These are phyloP conservation scores for Drosophila kanekoi DNA, from an alignment of 2,888 invertebrate species.

Conservation along the genomic window DNA sequence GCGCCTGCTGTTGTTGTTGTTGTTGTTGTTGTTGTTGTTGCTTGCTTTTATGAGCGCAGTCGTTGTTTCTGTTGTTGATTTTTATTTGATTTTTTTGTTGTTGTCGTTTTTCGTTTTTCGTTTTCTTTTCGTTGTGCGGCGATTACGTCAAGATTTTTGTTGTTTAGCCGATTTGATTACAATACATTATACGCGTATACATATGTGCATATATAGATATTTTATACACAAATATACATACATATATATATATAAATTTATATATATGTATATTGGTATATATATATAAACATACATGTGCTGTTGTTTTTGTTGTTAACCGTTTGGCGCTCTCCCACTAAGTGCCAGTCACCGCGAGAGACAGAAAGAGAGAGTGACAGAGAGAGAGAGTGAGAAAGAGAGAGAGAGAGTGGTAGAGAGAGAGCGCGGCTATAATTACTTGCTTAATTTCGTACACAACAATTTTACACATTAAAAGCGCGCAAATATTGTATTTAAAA, in stretches of 20 bases:
- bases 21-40: conserved; percentile 10
- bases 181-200: conserved; percentile 40
- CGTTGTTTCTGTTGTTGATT: conserved; percentile 36
- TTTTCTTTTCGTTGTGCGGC: conserved; percentile 59
- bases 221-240: conserved; percentile 10
- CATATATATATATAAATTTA: not conserved
- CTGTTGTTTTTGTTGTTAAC: conserved; percentile 25
- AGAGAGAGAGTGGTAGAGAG: conserved; percentile 5
- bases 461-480: conserved; percentile 25
- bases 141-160: conserved; percentile 76
- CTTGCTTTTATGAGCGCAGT: conserved; percentile 31
- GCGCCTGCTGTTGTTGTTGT: conserved; percentile 30
- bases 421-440: conserved; percentile 54
- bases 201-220: conserved; percentile 13
- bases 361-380: conserved; percentile 16
- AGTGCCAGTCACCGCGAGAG: not conserved
- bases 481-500: conserved; percentile 19
- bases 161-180: conserved; percentile 70
- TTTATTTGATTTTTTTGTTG: conserved; percentile 10
- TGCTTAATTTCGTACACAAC: conserved; percentile 51
- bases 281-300: conserved; percentile 1
- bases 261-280: not conserved
- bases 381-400: conserved; percentile 15
- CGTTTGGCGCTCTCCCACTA: conserved; percentile 25
- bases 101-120: conserved; percentile 33